phyloP scores from a whole-genome alignment of 2,888 invertebrate species.

The Baronia brevicornis region DNA sequence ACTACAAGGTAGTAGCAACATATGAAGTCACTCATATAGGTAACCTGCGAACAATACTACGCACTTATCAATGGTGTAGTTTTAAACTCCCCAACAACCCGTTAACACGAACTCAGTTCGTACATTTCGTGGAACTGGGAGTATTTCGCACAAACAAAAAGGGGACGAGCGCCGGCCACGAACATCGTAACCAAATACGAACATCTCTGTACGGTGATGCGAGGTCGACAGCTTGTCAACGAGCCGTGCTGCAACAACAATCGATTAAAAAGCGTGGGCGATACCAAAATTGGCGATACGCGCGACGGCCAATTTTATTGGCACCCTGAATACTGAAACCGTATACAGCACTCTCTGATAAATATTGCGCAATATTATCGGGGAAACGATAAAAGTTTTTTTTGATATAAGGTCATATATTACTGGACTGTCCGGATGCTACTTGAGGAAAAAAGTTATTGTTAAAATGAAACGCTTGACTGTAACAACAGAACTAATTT shows the following conservation, averaged over 20 bases:
- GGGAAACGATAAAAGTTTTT: too few species aligned
- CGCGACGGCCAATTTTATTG: slow-evolving; percentile 27
- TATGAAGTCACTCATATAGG: too few species aligned
- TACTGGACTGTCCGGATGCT: too few species aligned
- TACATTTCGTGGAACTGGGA: background rate
- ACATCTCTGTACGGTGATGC: slow-evolving; percentile 33
- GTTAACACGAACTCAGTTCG: too few species aligned
- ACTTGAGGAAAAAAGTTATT: too few species aligned
- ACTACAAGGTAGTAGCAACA: too few species aligned
- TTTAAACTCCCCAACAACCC: too few species aligned
- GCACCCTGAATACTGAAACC: slow-evolving; percentile 21
- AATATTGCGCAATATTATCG: slow-evolving; percentile 16
- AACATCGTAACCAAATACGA: slow-evolving; percentile 52
- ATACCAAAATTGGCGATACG: slow-evolving; percentile 56
- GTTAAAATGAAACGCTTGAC: too few species aligned
- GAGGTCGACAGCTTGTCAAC: slow-evolving; percentile 45
- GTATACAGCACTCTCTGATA: slow-evolving; percentile 11
- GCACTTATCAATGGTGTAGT: too few species aligned
- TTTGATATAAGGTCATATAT: too few species aligned
- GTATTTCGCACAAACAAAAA: slow-evolving; percentile 20
- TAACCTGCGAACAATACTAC: too few species aligned
- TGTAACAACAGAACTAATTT: too few species aligned
- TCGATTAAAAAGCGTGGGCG: slow-evolving; percentile 44
- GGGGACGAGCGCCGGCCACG: slow-evolving; percentile 20
- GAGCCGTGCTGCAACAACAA: slow-evolving; percentile 37